A percentile compares a stretch with the other conserved stretches of the same genome.
Conservation (phyloP, 35 echinoderm and acorn worm species). For the Ophiothrix spiculata region DNA sequence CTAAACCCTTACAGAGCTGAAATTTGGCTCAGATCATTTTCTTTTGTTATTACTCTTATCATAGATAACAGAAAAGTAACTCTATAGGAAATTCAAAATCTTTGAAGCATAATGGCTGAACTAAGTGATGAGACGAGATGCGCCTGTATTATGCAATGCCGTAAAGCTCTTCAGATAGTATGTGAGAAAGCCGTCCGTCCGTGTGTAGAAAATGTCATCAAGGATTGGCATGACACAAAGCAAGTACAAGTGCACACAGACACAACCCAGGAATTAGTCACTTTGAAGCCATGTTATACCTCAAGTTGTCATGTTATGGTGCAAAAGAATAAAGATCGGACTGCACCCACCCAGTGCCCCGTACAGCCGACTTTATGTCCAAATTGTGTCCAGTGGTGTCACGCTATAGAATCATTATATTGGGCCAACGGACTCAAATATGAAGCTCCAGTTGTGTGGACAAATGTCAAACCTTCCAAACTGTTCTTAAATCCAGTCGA, state of each 20-base stretch:
- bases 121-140: no score
- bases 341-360: no score
- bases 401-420: background rate
- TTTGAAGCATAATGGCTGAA: no score
- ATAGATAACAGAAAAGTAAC: no score
- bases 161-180: background rate
- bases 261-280: no score
- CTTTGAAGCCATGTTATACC: no score
- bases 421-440: background rate
- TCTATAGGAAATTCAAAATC: no score
- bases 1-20: no score
- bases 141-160: background rate
- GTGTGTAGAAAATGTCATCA: background rate
- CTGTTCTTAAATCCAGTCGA: background rate
- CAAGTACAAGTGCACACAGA: background rate
- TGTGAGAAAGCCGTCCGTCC: background rate
- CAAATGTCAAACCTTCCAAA: background rate
- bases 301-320: no score
- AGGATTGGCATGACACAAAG: background rate
- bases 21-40: no score
- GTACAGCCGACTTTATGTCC: background rate
- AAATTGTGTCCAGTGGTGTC: background rate
- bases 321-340: no score
- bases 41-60: no score
- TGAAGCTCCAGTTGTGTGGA: background rate